Percentiles rank a stretch among this genome's conserved stretches.
Conservation (phyloP, 2,113 vertebrate species). For the Psammodynastes pulverulentus region DNA sequence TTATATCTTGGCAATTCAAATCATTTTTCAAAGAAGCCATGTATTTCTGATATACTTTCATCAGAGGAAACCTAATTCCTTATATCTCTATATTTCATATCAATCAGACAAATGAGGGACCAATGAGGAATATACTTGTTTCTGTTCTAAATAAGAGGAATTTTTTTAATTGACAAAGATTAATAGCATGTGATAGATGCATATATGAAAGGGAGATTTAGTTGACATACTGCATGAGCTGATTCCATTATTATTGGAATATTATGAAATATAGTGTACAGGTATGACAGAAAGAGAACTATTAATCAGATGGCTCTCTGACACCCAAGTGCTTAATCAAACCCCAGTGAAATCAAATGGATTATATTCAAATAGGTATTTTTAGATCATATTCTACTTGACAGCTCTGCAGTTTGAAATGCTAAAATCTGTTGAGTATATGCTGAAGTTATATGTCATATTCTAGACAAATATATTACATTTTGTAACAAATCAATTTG, state of each 20-base stretch:
- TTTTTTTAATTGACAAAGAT: not conserved
- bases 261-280: not conserved
- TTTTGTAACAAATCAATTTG: not conserved
- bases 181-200: not conserved
- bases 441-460: not conserved
- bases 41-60: not conserved
- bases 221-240: not conserved
- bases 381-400: not conserved
- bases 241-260: not conserved
- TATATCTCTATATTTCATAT: not conserved
- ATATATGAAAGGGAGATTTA: not conserved
- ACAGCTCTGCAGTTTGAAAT: not conserved
- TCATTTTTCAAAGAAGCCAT: not conserved
- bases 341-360: fast-evolving
- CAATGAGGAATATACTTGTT: not conserved
- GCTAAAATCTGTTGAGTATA: not conserved
- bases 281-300: not conserved
- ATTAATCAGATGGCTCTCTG: not conserved
- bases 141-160: not conserved
- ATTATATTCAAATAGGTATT: not conserved
- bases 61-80: not conserved
- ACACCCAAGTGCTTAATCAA: not conserved
- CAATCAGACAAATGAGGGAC: too few species aligned
- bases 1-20: not conserved
- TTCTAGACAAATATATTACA: not conserved